Base-by-base conservation (phyloP, 2,797 vertebrate genomes). In the Cyprinodon diabolis region DNA sequence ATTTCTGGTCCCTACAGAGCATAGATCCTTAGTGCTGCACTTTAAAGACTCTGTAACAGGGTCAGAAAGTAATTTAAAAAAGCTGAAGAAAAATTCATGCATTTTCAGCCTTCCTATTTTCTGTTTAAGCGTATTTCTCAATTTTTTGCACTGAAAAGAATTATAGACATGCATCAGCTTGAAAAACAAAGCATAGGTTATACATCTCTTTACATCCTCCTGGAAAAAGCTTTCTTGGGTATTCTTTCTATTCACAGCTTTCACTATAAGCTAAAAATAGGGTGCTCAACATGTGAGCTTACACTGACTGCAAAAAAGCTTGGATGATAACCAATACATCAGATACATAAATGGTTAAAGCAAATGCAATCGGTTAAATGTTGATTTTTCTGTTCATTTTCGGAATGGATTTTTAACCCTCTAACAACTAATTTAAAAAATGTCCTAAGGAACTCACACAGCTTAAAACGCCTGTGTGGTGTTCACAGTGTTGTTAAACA, bases 351-450 rank as follows among this genome's bases (percentile, higher is more conserved):
- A 7, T 55, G 21, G 1, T 55, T 15, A 62, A 63, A 40, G 35
- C 1, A 15, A 62, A n/a, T 15, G 9, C 45, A 45, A 11, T n/a
- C 6, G 19, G 21, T 14, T 19, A n/a, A 37, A 60, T 7, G 7
- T 17, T 21, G 6, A 43, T n/a, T 63, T n/a, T 21, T n/a, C 6
- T n/a, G 21, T 43, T 2, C 37, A 45, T 43, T 21, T 63, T 19
- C 9, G n/a, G 10, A 13, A 19, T n/a, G 10, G 6, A 19, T n/a
- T 56, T 56, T 76, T 54, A 82, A 74, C 65, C 43, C 0, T 69
- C 65, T 65, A 71, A 75, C 77, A 71, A 73, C 80, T 52, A 54
- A 62, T 79, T 84, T 70, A 67, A 37, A 73, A 71, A 79, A 82
- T 62, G 11, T 74, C 67, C 11, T 12, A 35, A 35, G 14, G 9